phyloP scores from a whole-genome alignment of 2,113 vertebrate genomes.

The Sylvicapra grimmia region DNA sequence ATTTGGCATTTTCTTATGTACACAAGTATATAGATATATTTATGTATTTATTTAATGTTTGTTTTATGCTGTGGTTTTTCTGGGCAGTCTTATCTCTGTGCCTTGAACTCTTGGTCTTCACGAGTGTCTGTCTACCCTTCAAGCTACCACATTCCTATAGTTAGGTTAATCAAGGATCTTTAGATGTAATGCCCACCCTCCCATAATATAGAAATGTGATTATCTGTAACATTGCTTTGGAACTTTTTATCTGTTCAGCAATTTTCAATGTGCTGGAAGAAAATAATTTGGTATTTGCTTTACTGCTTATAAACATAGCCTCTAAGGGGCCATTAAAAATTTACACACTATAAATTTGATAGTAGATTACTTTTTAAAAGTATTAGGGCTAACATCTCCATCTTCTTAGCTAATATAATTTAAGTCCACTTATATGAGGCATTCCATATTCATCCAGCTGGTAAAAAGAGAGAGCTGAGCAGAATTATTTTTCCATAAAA shows the following conservation, averaged over 20 bases:
- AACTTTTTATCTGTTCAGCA: conserved; percentile 24
- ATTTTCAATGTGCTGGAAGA: conserved; percentile 35
- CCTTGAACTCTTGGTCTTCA: not conserved
- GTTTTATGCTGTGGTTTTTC: not conserved
- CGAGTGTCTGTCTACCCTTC: not conserved
- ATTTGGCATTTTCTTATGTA: not conserved
- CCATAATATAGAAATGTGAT: not conserved
- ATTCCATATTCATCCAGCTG: not conserved
- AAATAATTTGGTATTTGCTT: conserved; percentile 61
- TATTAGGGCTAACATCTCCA: not conserved
- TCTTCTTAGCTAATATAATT: conserved; percentile 44
- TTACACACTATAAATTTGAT: conserved; percentile 49
- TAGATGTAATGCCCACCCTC: not conserved
- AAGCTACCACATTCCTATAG: not conserved
- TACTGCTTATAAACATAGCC: conserved; percentile 35
- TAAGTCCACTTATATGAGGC: conserved; percentile 12
- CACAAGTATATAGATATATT: not conserved
- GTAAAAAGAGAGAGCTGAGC: not conserved
- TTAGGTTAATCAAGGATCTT: not conserved
- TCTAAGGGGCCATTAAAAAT: conserved; percentile 36
- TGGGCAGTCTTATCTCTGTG: not conserved
- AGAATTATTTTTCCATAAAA: conserved; percentile 39
- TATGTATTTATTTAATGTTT: not conserved
- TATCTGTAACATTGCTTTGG: not conserved
- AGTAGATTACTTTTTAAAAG: conserved; percentile 2